Evolutionary conservation across 2,113 vertebrate species (phyloP).

Genomic region (Malurus elegans): DNA sequence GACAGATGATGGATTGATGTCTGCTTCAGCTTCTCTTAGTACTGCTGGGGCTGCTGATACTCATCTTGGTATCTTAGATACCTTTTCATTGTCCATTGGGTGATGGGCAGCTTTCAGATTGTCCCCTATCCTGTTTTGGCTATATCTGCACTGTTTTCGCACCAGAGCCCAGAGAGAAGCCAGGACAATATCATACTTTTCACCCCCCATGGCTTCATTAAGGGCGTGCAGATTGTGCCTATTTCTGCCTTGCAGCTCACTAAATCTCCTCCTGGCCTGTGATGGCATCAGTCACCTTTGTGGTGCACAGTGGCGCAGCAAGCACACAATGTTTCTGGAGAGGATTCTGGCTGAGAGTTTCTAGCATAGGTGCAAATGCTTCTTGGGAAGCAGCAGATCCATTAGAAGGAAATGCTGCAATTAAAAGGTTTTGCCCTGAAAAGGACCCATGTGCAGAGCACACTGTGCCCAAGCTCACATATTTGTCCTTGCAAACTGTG

Average conservation of each 20-base stretch:
- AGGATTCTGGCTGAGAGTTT: not conserved
- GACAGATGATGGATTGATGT: not conserved
- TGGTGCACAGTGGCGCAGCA: not conserved
- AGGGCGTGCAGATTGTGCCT: not conserved
- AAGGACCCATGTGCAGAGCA: not conserved
- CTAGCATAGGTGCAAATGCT: not conserved
- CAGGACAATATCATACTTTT: not conserved
- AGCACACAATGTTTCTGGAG: not conserved
- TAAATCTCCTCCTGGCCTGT: not conserved
- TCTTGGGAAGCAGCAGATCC: not conserved
- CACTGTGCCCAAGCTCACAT: not conserved
- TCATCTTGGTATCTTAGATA: not conserved
- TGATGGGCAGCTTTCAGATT: not conserved
- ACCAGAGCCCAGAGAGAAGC: not conserved
- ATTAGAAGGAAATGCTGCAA: not conserved
- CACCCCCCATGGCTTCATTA: not conserved
- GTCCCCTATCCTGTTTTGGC: not conserved
- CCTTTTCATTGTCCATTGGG: not conserved
- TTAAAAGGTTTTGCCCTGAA: slow-evolving; percentile 13
- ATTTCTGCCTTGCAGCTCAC: not conserved
- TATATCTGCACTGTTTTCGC: not conserved
- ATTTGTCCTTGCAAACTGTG: slow-evolving; percentile 1
- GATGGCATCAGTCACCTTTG: not conserved
- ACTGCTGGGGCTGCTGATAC: not conserved
- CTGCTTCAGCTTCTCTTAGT: not conserved